phyloP scores from a whole-genome alignment of 2,888 invertebrate species.

The Lasioglossum vierecki region DNA sequence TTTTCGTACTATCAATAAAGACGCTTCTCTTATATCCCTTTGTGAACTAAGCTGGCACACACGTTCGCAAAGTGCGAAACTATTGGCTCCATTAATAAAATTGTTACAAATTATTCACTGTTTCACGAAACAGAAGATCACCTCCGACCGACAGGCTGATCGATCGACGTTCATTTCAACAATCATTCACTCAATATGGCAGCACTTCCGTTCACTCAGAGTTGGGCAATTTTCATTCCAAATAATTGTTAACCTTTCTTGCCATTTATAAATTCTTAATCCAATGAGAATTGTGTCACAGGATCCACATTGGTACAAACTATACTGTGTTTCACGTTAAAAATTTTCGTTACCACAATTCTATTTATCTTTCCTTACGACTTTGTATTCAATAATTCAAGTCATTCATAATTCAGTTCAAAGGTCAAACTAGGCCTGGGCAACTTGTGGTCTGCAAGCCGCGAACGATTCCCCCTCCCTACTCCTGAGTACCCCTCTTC shows the following conservation, averaged over 20 bases:
- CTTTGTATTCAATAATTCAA: too few species aligned
- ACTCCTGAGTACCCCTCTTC: too few species aligned
- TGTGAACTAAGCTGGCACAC: neutral
- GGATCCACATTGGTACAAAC: too few species aligned
- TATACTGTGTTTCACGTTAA: neutral
- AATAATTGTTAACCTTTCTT: neutral
- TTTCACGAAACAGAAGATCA: neutral
- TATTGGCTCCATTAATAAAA: neutral
- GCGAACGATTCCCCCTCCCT: too few species aligned
- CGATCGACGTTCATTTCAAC: neutral
- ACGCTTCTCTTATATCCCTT: neutral
- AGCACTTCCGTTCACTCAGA: slow-evolving; percentile 1
- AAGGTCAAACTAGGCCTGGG: too few species aligned
- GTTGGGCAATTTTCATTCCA: neutral
- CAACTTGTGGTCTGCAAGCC: too few species aligned
- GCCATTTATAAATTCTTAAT: neutral
- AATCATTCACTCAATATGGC: neutral
- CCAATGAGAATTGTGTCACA: neutral
- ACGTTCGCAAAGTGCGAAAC: neutral
- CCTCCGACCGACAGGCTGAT: slow-evolving; percentile 28
- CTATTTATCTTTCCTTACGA: too few species aligned
- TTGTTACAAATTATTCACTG: neutral
- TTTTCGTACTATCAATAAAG: neutral
- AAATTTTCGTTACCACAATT: neutral
- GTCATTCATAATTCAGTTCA: too few species aligned